phyloP scores from a whole-genome alignment of 1,140 invertebrate species.

The Rhizoglyphus robini region DNA sequence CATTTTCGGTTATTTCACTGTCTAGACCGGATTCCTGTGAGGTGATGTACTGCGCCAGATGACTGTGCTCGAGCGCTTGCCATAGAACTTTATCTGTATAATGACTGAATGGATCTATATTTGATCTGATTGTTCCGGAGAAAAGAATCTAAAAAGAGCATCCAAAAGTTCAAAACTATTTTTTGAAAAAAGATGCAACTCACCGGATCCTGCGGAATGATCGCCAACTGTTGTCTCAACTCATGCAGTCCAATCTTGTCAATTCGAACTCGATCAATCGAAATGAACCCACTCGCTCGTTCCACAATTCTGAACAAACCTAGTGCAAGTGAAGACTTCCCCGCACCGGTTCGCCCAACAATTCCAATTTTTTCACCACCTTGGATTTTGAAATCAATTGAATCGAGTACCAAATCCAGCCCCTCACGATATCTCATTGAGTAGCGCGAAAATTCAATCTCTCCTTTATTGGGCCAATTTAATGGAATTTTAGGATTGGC shows the following conservation, averaged over 20 bases:
- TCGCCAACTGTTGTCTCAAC: slow-evolving; percentile 53
- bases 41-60: slow-evolving; percentile 32
- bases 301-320: slow-evolving; percentile 43
- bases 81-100: slow-evolving; percentile 32
- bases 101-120: slow-evolving; percentile 31
- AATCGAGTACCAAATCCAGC: slow-evolving; percentile 30
- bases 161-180: slow-evolving; percentile 35
- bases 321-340: slow-evolving; percentile 42
- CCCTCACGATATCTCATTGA: slow-evolving; percentile 29
- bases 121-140: slow-evolving; percentile 51
- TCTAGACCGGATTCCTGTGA: slow-evolving; percentile 15
- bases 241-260: slow-evolving; percentile 68
- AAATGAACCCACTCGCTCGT: slow-evolving; percentile 41
- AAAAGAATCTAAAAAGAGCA: slow-evolving; percentile 32
- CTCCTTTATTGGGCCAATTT: slow-evolving; percentile 33
- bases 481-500: slow-evolving; percentile 31
- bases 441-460: slow-evolving; percentile 30
- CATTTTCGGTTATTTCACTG: slow-evolving; percentile 17
- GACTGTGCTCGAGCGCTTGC: slow-evolving; percentile 28
- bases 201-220: slow-evolving; percentile 41
- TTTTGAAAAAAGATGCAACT: neutral
- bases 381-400: slow-evolving; percentile 23
- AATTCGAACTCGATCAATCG: slow-evolving; percentile 80
- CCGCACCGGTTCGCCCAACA: slow-evolving; percentile 44
- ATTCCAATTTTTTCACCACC: slow-evolving; percentile 34